Evolutionary conservation across 2,888 invertebrate genomes (phyloP), one percentile per base, ranked within the genome.

Genomic region (Pyrochroa serraticornis): DNA sequence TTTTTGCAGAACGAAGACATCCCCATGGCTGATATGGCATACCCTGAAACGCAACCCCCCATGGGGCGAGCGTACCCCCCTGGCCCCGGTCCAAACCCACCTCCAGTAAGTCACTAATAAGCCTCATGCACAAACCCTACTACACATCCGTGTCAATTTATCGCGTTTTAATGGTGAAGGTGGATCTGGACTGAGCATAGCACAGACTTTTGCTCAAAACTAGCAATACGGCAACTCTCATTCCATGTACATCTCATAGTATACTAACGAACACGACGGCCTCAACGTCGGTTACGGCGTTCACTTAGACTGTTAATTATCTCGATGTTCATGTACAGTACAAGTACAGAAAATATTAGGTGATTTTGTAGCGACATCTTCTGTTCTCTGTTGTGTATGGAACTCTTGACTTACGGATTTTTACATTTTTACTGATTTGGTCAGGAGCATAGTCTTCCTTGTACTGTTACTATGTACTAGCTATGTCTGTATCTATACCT

Each of bases 11-110:
- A 84, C 79, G 90, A 90, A 82, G 89, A 90, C 76, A 86, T 89
- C 73, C 87, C 88, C 57, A 82, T 89, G 80, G 85, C 88, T 76
- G 89, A 90, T 76, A 86, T 85, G 82, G 87, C 87, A 75, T 89
- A 87, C 77, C 87, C 87, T 64, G 89, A 88, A 68, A 84, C 76
- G 58, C 77, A 78, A 65, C 75, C 78, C 63, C 73, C 78, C 31
- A 72, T 78, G 61, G 79, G 79, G 55, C 75, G 80, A 65, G 70
- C 78, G 45, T 80, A 80, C 67, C 77, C 78, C 60, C 73, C 79
- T 59, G 79, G 78, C 62, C 72, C 77, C 65, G 77, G 77, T 71
- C 76, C 76, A 68, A 78, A 78, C 70, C 79, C 77, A 68, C 79
- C 79, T 71, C 78, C 80, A 76, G 80, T 80, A 79, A 80, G 80